Evolutionary conservation across 1,140 invertebrate genomes (phyloP).

Genomic region (Pteromalus puparum): DNA sequence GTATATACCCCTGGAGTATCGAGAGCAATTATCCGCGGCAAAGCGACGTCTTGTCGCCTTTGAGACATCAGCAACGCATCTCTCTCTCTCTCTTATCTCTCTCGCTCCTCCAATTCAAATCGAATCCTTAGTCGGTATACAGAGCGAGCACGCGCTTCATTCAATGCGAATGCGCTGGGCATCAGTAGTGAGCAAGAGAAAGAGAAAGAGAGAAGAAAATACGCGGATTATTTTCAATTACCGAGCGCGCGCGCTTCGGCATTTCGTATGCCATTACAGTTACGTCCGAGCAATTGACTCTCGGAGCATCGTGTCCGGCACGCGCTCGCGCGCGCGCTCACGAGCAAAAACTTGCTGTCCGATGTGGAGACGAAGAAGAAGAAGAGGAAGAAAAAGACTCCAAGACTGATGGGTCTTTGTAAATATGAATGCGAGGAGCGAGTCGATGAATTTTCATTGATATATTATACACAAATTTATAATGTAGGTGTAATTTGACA

Average conservation of each 20-base stretch:
- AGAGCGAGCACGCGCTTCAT: background rate
- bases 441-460: slow-evolving; percentile 44
- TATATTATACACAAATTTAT: background rate
- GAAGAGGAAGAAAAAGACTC: background rate
- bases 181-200: too few relatives aligned
- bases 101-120: slow-evolving; percentile 36
- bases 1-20: background rate
- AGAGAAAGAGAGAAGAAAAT: background rate
- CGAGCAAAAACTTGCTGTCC: slow-evolving; percentile 4
- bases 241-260: slow-evolving; percentile 12
- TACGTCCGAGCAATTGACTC: slow-evolving; percentile 1
- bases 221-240: slow-evolving; percentile 46
- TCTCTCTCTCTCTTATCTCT: too few relatives aligned
- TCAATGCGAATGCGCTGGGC: background rate
- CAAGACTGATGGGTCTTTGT: background rate
- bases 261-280: slow-evolving; percentile 38
- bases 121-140: background rate
- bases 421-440: slow-evolving; percentile 23
- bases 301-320: background rate
- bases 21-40: slow-evolving; percentile 41
- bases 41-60: slow-evolving; percentile 40
- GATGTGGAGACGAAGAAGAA: background rate
- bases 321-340: background rate
- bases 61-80: slow-evolving; percentile 2
- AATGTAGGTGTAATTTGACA: background rate